phyloP scores from a whole-genome alignment of 2,888 invertebrate genomes.

The Phyllotreta cruciferae region DNA sequence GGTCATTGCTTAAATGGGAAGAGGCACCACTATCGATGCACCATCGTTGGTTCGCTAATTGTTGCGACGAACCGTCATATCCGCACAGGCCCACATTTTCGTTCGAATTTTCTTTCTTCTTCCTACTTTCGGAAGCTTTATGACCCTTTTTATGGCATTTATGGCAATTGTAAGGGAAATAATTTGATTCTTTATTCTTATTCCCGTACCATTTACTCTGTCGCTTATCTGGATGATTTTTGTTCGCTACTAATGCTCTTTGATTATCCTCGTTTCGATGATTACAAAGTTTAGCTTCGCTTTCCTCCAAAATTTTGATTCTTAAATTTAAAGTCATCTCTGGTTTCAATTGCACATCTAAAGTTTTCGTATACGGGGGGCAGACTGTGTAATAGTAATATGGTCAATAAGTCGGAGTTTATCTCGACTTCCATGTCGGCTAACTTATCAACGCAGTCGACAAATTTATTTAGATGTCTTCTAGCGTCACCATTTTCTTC shows the following conservation, averaged over 20 bases:
- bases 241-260: no score
- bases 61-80: not conserved
- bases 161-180: slow-evolving; percentile 16
- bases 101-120: not conserved
- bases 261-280: slow-evolving; percentile 44
- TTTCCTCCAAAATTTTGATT: slow-evolving; percentile 42
- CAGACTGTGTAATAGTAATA: slow-evolving; percentile 53
- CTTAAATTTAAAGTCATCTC: slow-evolving; percentile 22
- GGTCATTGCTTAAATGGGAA: slow-evolving; percentile 25
- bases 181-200: not conserved
- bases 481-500: slow-evolving; percentile 48
- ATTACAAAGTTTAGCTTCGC: slow-evolving; percentile 51
- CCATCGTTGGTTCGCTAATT: slow-evolving; percentile 7
- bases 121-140: slow-evolving; percentile 27
- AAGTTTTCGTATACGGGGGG: slow-evolving; percentile 51
- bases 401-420: slow-evolving; percentile 50
- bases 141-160: slow-evolving; percentile 21
- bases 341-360: slow-evolving; percentile 51
- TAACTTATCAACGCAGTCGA: slow-evolving; percentile 53
- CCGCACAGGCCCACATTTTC: not conserved
- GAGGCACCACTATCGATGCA: slow-evolving; percentile 28
- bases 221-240: slow-evolving; percentile 24
- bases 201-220: not conserved
- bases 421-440: no score
- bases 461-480: slow-evolving; percentile 51